These are phyloP conservation scores for Strigamia transsilvanica DNA, from an alignment of 2,888 invertebrate species.

Conservation along the genomic window DNA sequence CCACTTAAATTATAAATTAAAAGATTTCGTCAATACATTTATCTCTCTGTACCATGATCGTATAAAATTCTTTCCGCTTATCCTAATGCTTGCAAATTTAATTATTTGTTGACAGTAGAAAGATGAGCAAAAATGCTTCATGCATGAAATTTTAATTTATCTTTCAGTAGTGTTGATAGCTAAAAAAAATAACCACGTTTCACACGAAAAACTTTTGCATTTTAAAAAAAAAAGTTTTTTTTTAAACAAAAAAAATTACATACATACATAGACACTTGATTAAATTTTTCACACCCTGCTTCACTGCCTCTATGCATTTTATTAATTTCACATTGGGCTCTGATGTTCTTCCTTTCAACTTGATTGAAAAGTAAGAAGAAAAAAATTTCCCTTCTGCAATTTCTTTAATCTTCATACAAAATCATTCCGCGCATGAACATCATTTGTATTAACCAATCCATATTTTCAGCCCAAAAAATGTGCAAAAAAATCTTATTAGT, in stretches of 20 bases:
- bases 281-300: conserved; percentile 2
- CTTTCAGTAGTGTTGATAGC: background rate
- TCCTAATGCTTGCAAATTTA: conserved; percentile 8
- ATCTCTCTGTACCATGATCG: background rate
- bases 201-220: background rate
- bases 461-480: background rate
- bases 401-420: background rate
- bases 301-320: conserved; percentile 1
- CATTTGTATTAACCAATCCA: background rate
- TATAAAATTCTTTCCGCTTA: background rate
- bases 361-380: background rate
- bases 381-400: background rate
- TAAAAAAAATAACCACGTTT: background rate
- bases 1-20: too few species aligned
- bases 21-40: conserved; percentile 1
- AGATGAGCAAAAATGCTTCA: background rate
- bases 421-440: conserved; percentile 1
- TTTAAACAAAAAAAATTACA: background rate
- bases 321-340: conserved; percentile 3
- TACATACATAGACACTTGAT: conserved; percentile 8
- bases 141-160: conserved; percentile 8
- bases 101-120: conserved; percentile 8
- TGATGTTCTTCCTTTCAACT: conserved; percentile 1
- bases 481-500: background rate
- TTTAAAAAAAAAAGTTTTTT: background rate